phyloP scores from a whole-genome alignment of 2,797 vertebrate species.

The Acropternis orthonyx region DNA sequence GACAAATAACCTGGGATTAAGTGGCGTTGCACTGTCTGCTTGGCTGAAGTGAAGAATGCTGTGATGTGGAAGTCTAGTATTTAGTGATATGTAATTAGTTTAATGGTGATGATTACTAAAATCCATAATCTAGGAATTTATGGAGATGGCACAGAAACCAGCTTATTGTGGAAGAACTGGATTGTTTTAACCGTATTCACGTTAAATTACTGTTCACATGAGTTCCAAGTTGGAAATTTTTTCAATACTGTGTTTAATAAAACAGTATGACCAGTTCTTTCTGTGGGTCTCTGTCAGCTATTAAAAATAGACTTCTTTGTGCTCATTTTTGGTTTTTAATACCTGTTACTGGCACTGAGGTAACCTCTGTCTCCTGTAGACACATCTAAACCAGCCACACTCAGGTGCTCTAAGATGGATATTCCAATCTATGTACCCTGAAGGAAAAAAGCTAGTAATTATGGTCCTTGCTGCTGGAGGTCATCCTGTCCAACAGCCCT shows the following conservation, averaged over 20 bases:
- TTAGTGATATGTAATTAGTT: slow-evolving; percentile 36
- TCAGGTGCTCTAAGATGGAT: accelerated
- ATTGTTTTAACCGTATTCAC: background rate
- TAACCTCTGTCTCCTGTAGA: background rate
- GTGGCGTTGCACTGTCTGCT: background rate
- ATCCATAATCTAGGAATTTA: slow-evolving; percentile 12
- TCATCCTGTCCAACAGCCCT: background rate
- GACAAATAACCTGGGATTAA: background rate
- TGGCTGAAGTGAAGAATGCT: slow-evolving; percentile 3
- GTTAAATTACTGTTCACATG: background rate
- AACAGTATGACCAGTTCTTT: background rate
- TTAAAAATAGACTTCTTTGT: background rate
- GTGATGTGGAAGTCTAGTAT: slow-evolving; percentile 24
- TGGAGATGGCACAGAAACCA: background rate
- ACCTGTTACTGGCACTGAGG: background rate
- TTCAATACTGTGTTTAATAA: background rate
- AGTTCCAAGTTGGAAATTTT: background rate
- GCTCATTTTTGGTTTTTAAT: background rate
- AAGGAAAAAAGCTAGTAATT: background rate
- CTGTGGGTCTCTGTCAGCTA: background rate
- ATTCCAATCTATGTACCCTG: background rate
- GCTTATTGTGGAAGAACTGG: background rate
- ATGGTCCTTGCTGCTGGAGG: background rate
- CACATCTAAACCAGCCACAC: background rate
- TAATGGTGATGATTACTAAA: slow-evolving; percentile 27